Evolutionary conservation across 2,888 invertebrate species (phyloP), one percentile per base, ranked within the genome.

Genomic region (Pyrgus malvae): DNA sequence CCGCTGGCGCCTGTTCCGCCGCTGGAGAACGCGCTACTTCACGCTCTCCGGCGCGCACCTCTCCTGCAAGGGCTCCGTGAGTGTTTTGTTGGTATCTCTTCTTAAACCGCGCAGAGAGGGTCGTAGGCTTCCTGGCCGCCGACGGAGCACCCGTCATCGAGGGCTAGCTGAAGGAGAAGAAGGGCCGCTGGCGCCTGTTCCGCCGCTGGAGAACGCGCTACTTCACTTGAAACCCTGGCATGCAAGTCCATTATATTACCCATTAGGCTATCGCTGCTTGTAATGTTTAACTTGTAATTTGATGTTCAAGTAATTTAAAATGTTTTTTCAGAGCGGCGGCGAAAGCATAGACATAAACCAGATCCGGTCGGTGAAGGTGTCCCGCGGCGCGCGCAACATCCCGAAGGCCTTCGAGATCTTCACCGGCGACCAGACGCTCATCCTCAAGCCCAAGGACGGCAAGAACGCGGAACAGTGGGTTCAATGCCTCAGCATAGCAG

Each of bases 371-470:
- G 98, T 98, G n/a, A 96, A 98, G 73, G 98, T 98, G 8, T 95
- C 97, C 0, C 92, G 97, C 45, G 96, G 97, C 49, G 96, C 97
- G 7, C 92, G 98, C 49, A 97, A 97, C 86, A 97, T 98, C 69
- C 98, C 98, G 16, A 97, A 97, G 80, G 98, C 98, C 0, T 98
- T 98, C 90, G 98, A 98, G 91, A 98, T 98, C 69, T 98, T 98
- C 90, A 98, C 98, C 0, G 95, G 95, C 48, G 97, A 98, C 83
- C 97, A 97, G 81, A 96, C 96, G 7, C 93, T 97, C 64, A 96
- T 98, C 70, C 92, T 98, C 65, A 98, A 98, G 88, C 98, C 98
- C 5, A 97, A 97, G 81, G 97, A 97, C 77, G 96, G 97, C 38
- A 97, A 96, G 83, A 96, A 98, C 80, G 98, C 97, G 0, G 98